A percentile compares a stretch with the other conserved stretches of the same genome.
phyloP scores from a whole-genome alignment of 1,140 invertebrate genomes.

The Artemia franciscana region DNA sequence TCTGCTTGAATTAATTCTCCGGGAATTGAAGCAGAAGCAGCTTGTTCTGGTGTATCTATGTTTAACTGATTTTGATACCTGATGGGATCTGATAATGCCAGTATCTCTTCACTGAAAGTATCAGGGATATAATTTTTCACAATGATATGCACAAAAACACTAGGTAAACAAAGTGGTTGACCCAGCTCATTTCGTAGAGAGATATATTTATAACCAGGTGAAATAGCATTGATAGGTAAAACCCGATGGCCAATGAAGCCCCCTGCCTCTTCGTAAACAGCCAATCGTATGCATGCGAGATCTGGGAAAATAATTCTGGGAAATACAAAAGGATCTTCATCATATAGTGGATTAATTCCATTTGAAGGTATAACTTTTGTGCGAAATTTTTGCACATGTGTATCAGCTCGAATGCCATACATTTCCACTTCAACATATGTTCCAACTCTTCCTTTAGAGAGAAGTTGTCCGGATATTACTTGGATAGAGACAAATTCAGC shows the following conservation, averaged over 20 bases:
- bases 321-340: conserved; percentile 75
- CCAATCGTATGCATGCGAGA: conserved; percentile 76
- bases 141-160: conserved; percentile 69
- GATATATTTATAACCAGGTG: conserved; percentile 77
- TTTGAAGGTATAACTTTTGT: conserved; percentile 82
- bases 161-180: conserved; percentile 64
- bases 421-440: conserved; percentile 98
- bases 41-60: too few species aligned
- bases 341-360: conserved; percentile 79
- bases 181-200: conserved; percentile 69
- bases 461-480: conserved; percentile 62
- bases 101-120: conserved; percentile 65
- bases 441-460: conserved; percentile 81
- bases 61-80: conserved; percentile 84
- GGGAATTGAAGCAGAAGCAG: too few species aligned
- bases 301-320: conserved; percentile 84
- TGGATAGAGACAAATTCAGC: too few species aligned
- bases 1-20: too few species aligned
- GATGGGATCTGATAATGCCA: conserved; percentile 80
- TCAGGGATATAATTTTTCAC: conserved; percentile 95
- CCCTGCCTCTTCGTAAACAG: conserved; percentile 85
- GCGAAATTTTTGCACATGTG: conserved; percentile 81
- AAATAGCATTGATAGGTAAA: conserved; percentile 76
- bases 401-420: conserved; percentile 95
- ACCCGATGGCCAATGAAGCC: conserved; percentile 85